These are phyloP conservation scores for Chelonus insularis DNA, from an alignment of 1,140 invertebrate species.

Conservation along the genomic window DNA sequence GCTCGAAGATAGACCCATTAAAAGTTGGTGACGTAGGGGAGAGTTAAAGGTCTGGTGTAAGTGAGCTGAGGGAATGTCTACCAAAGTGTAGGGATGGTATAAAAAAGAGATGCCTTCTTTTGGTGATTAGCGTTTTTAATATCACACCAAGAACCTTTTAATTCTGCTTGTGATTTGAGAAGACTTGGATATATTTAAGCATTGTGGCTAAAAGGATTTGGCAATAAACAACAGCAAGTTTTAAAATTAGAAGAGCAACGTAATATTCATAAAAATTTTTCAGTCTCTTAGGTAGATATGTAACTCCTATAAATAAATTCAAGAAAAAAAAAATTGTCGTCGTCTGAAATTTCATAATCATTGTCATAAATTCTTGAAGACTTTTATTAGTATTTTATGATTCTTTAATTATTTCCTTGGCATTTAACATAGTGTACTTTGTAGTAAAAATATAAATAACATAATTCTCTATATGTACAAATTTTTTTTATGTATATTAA, in stretches of 20 bases:
- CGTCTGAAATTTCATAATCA: not conserved
- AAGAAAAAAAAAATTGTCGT: not conserved
- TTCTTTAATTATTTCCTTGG: slow-evolving; percentile 7
- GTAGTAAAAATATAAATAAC: not conserved
- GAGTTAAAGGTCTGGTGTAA: slow-evolving; percentile 2
- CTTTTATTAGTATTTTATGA: slow-evolving; percentile 1
- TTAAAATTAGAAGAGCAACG: slow-evolving; percentile 23
- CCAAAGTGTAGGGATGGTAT: slow-evolving; percentile 23
- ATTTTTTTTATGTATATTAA: not conserved
- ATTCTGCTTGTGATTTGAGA: not conserved
- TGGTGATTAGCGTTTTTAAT: slow-evolving; percentile 33
- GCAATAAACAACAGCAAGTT: slow-evolving; percentile 52
- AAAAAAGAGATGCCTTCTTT: slow-evolving; percentile 5
- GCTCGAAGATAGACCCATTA: slow-evolving; percentile 25
- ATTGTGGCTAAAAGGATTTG: slow-evolving; percentile 56
- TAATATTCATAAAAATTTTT: slow-evolving; percentile 47
- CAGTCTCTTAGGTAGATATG: too few species aligned
- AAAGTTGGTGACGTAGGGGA: slow-evolving; percentile 16
- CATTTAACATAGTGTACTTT: not conserved
- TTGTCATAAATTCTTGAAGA: not conserved
- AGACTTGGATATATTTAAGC: not conserved
- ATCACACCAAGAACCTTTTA: slow-evolving; percentile 26
- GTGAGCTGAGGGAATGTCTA: slow-evolving; percentile 27
- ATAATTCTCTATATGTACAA: not conserved
- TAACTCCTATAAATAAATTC: not conserved